Evolutionary conservation across 1,140 invertebrate genomes (phyloP), one percentile per base, ranked within the genome.

Genomic region (Diorhabda elongata): DNA sequence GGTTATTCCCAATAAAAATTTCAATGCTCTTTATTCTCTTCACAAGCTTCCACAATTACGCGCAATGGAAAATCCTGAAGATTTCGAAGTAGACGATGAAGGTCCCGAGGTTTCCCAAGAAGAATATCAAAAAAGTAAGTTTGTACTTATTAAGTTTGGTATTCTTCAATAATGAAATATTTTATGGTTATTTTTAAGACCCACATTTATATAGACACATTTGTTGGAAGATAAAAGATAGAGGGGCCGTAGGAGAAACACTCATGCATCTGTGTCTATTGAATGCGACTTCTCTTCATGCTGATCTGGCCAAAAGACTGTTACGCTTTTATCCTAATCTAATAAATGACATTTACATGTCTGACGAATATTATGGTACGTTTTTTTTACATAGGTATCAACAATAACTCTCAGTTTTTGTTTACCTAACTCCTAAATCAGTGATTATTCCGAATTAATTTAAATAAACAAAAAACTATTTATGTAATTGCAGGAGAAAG

Each of bases 341-440:
- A 0, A 95, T 98, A 74, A 93, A 97, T 78, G 97, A 99, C 79
- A 91, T 98, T 73, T 99, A 98, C 81, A 88, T 97, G 78, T 90
- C 89, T 59, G 97, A 99, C 75, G 97, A 98, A 81, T 99, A 98
- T 81, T 99, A 98, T 79, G 96, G 95, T 95, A 85, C 81, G 57
- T 56, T 58, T 66, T 67, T 11, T 47, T 64, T 26, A 47, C 7
- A 42, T 9, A 47, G 11, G 11, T 52, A 0, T 42, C 47, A n/a
- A 68, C 9, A 26, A 45, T 45, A 26, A 26, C 26, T 26, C 26
- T 26, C 26, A 26, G 26, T 26, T 26, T 26, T 26, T 26, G 26
- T 26, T 26, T 26, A 26, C 26, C 0, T 26, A 26, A 26, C 26
- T 26, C 26, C 26, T 1, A 26, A 26, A 26, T 26, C 26, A 26